A percentile compares a stretch with the other conserved stretches of the same genome.
Conservation (phyloP, 2,888 invertebrate genomes). For the Alloscopus bannaensis region DNA sequence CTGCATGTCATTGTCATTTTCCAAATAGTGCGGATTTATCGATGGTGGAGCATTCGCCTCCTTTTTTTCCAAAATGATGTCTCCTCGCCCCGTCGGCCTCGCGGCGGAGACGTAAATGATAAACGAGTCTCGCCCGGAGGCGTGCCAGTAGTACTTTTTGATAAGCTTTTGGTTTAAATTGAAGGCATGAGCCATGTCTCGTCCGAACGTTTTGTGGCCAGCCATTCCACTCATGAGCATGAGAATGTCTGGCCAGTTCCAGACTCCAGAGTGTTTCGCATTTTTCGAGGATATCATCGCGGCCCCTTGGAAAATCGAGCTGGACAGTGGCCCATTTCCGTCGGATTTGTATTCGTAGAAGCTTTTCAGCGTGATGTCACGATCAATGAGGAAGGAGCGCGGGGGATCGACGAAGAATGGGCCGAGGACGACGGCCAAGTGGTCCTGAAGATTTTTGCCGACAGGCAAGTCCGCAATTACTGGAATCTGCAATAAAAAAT, state of each 20-base stretch:
- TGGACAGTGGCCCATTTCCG: constrained; percentile 60
- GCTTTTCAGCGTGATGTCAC: constrained; percentile 58
- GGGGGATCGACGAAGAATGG: constrained; percentile 68
- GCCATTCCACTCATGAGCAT: constrained; percentile 55
- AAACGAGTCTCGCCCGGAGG: constrained; percentile 61
- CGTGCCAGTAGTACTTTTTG: constrained; percentile 61
- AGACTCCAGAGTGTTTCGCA: constrained; percentile 42
- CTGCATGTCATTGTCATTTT: constrained; percentile 62
- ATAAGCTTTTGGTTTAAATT: constrained; percentile 58
- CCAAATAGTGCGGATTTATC: constrained; percentile 64
- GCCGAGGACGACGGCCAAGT: constrained; percentile 58
- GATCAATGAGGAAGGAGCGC: constrained; percentile 60
- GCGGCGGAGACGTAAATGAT: constrained; percentile 59
- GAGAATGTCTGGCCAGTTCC: constrained; percentile 67
- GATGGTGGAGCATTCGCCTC: constrained; percentile 54
- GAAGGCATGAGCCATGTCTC: constrained; percentile 63
- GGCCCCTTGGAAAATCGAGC: constrained; percentile 63
- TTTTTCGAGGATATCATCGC: constrained; percentile 63
- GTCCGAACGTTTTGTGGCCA: constrained; percentile 63
- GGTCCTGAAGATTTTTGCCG: constrained; percentile 67
- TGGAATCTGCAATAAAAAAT: constrained; percentile 60
- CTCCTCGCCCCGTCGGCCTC: constrained; percentile 60
- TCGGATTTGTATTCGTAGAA: constrained; percentile 67
- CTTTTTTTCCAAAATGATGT: constrained; percentile 58
- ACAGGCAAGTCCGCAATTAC: constrained; percentile 63